Percentiles rank a stretch among this genome's conserved stretches.
These are phyloP conservation scores for Leptopilina drosophilae DNA, from an alignment of 2,888 invertebrate genomes.

Conservation along the genomic window DNA sequence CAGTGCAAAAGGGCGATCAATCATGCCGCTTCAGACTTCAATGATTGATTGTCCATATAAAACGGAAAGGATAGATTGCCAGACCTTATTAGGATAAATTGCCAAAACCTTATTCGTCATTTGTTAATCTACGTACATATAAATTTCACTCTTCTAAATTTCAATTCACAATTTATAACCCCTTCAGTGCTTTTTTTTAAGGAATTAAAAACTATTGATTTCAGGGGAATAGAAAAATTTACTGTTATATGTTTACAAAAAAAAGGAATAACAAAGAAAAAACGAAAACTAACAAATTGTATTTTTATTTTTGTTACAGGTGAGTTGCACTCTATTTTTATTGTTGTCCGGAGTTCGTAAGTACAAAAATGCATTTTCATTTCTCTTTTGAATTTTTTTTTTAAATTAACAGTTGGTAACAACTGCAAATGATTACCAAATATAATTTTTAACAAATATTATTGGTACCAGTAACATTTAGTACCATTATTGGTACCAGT, in stretches of 20 bases:
- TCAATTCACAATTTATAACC: background rate
- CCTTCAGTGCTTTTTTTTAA: background rate
- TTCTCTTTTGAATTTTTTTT: too few relatives aligned
- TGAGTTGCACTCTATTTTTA: background rate
- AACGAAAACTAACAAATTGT: background rate
- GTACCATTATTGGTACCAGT: too few relatives aligned
- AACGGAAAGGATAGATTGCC: slow-evolving; percentile 23
- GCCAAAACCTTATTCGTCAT: slow-evolving; percentile 13
- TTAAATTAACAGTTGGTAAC: background rate
- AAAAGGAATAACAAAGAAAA: background rate
- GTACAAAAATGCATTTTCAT: background rate
- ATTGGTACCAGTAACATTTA: too few relatives aligned
- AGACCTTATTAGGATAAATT: slow-evolving; percentile 29
- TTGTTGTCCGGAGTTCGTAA: background rate
- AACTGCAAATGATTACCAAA: too few relatives aligned
- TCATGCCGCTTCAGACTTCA: slow-evolving; percentile 10
- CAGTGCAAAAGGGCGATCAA: slow-evolving; percentile 29
- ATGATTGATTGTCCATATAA: slow-evolving; percentile 35
- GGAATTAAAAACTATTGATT: background rate
- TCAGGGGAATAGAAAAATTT: background rate
- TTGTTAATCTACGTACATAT: background rate
- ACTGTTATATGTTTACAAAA: background rate
- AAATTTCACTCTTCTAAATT: background rate
- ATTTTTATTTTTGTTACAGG: slow-evolving; percentile 27
- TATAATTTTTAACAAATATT: too few relatives aligned